Base-by-base conservation (phyloP, 2,797 vertebrate genomes). In the Hippopotamyrus pictus region DNA sequence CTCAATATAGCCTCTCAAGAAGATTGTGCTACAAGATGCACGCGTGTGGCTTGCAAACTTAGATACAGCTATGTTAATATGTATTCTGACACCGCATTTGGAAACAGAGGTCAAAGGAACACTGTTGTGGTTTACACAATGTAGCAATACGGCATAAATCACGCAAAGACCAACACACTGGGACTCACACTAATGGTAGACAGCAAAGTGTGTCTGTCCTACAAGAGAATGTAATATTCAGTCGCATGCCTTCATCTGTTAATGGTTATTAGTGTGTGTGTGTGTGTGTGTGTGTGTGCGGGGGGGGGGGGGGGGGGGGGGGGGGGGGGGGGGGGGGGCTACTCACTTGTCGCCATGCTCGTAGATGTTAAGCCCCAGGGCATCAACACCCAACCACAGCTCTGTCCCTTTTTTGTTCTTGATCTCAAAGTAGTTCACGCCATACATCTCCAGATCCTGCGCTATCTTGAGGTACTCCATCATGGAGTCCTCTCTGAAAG, bases 401-500 rank as follows among this genome's bases (percentile, higher is more conserved):
- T 99, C 98, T 9, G 98, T 99, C 91, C 98, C 98, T 92, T 99
- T 99, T 94, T 99, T 99, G 95, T 99, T 99, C 94, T 99, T 99
- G 93, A 99, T 99, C 96, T 99, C 98, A 94, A 99, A 99, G 96
- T 99, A 99, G 95, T 99, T 99, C 91, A 99, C 98, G 2, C 98
- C 98, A 86, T 99, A 99, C 98, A 99, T 99, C 95, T 99, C 98
- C 94, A 99, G 93, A 94, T 99, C 98, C 94, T 99, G 98, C 48
- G 98, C 98, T 79, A 99, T 99, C 94, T 99, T 99, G 88, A 99
- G 95, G 90, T 99, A 99, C 92, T 99, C 98, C 98, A 99, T 99
- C 98, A 99, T 98, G 1, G 98, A 97, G 95, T 99, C 98, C 94
- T 99, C 98, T 94, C 98, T 99, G 92, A 84, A 84, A 84, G 3